Percentiles rank a stretch among this genome's conserved stretches.
phyloP scores from a whole-genome alignment of 2,888 invertebrate genomes.

The Ophraella communa region DNA sequence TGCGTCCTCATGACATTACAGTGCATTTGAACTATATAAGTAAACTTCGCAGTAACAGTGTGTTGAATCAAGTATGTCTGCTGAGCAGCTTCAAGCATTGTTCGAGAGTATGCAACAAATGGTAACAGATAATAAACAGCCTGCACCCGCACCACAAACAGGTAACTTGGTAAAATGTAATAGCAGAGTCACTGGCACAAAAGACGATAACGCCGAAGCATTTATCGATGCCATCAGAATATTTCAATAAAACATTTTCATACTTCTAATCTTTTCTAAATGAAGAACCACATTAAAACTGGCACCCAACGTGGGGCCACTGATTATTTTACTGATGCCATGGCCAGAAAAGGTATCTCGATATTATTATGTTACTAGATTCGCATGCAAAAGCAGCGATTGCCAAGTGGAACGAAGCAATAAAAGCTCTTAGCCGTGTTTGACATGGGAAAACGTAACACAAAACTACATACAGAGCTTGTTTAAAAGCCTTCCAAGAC shows the following conservation, averaged over 20 bases:
- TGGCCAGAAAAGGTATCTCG: constrained; percentile 39
- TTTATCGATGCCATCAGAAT: constrained; percentile 40
- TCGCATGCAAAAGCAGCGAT: constrained; percentile 29
- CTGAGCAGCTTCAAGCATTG: constrained; percentile 7
- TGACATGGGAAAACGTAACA: too few species aligned
- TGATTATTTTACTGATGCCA: constrained; percentile 33
- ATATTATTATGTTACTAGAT: constrained; percentile 42
- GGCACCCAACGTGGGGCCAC: too few species aligned
- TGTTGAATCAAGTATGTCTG: too few species aligned
- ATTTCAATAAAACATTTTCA: constrained; percentile 42
- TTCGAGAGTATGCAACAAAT: constrained; percentile 14
- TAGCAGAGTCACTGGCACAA: constrained; percentile 33
- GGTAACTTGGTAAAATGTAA: constrained; percentile 31
- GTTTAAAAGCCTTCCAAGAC: neutral
- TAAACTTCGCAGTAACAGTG: too few species aligned
- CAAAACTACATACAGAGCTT: too few species aligned
- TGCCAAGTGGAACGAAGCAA: constrained; percentile 29
- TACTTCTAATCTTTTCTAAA: too few species aligned
- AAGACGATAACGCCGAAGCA: constrained; percentile 33
- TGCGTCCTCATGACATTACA: too few species aligned
- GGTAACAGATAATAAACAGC: constrained; percentile 3
- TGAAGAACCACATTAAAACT: too few species aligned
- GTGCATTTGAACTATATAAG: too few species aligned
- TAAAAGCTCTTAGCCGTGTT: constrained; percentile 27
- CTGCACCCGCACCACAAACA: neutral